Evolutionary conservation across 1,140 invertebrate species (phyloP).

Genomic region (Drosophila equinoxialis): DNA sequence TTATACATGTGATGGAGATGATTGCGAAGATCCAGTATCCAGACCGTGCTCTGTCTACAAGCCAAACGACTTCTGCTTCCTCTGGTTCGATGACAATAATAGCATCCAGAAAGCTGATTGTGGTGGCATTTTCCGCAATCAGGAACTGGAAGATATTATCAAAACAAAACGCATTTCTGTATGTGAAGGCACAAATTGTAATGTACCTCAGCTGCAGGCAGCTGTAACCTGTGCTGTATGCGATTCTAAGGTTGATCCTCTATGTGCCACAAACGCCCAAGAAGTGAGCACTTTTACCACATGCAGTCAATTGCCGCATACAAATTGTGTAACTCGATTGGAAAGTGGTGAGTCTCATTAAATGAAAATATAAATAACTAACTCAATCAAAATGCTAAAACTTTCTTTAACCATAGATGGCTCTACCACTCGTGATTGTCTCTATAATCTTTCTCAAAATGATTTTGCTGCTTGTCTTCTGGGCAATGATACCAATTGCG

Average conservation of each 20-base stretch:
- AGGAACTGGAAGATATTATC: constrained; percentile 63
- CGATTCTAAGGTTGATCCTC: constrained; percentile 58
- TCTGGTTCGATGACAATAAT: constrained; percentile 63
- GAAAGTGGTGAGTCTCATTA: constrained; percentile 30
- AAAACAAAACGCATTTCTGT: constrained; percentile 69
- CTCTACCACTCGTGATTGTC: constrained; percentile 67
- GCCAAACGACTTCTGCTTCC: constrained; percentile 63
- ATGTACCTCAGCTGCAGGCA: constrained; percentile 38
- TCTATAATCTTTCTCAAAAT: constrained; percentile 54
- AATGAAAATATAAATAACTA: not conserved
- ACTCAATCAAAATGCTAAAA: too few species aligned
- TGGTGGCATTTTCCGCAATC: constrained; percentile 68
- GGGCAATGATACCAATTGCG: constrained; percentile 59
- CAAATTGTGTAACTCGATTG: constrained; percentile 55
- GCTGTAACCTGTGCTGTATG: constrained; percentile 66
- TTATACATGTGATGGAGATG: constrained; percentile 56
- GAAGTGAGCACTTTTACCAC: constrained; percentile 46
- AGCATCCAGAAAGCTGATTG: constrained; percentile 61
- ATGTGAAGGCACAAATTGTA: constrained; percentile 66
- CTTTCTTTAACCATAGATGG: constrained; percentile 47
- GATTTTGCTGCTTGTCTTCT: constrained; percentile 66
- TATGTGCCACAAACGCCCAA: constrained; percentile 56
- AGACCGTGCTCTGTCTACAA: constrained; percentile 63
- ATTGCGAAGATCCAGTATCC: constrained; percentile 56
- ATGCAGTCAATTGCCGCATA: constrained; percentile 66